Percentiles rank a stretch among this genome's conserved stretches.
Evolutionary conservation across 1,140 invertebrate genomes (phyloP).

Genomic region (Gyrodactylus bullatarudis): DNA sequence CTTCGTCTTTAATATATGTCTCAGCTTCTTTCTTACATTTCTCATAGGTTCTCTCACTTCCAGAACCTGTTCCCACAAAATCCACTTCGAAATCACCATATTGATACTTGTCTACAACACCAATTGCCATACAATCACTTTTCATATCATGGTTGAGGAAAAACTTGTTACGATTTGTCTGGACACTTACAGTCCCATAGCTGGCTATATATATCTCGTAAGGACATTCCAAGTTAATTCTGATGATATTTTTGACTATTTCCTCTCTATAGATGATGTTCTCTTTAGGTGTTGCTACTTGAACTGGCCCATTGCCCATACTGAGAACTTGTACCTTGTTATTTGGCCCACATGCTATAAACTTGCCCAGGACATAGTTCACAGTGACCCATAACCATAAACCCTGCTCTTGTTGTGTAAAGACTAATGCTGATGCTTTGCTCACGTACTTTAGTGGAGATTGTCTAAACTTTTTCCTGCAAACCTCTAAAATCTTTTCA

Average conservation of each 20-base stretch:
- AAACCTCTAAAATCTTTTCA: background rate
- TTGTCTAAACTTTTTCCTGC: background rate
- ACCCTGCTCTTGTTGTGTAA: background rate
- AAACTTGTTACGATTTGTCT: background rate
- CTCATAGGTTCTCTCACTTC: too few species aligned
- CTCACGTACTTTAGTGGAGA: background rate
- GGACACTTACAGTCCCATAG: background rate
- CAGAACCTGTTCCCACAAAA: background rate
- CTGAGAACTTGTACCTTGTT: background rate
- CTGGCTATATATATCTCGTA: background rate
- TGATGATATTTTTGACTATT: background rate
- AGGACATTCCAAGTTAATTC: background rate
- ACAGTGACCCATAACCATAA: background rate
- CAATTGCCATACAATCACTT: background rate
- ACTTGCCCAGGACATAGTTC: background rate
- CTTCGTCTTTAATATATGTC: background rate
- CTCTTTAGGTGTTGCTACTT: background rate
- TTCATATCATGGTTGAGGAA: too few species aligned
- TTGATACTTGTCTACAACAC: background rate
- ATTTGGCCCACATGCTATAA: background rate
- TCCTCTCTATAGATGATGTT: background rate
- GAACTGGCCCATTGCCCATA: background rate
- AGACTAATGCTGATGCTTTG: background rate
- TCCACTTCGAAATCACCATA: background rate
- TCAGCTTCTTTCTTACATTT: background rate